These are phyloP conservation scores for Thymelicus lineola DNA, from an alignment of 2,888 invertebrate genomes.

Conservation along the genomic window DNA sequence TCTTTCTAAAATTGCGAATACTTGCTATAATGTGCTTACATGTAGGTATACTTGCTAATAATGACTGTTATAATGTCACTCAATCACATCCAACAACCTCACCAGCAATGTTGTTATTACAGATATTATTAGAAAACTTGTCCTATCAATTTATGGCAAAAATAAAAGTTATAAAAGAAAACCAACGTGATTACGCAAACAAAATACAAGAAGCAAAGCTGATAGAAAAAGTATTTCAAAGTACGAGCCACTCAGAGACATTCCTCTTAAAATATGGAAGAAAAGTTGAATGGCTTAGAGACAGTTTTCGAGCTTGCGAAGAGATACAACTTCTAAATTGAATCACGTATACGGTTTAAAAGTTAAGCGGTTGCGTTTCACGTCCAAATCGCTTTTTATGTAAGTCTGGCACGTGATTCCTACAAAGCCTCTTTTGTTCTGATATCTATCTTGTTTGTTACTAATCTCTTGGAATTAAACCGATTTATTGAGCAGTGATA, in stretches of 20 bases:
- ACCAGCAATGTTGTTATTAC: background rate
- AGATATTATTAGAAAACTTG: background rate
- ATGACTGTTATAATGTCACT: too few relatives aligned
- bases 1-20: too few relatives aligned
- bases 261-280: constrained; percentile 69
- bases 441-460: constrained; percentile 38
- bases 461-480: constrained; percentile 37
- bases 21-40: too few relatives aligned
- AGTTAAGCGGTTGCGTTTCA: constrained; percentile 81
- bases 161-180: constrained; percentile 29
- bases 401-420: constrained; percentile 75
- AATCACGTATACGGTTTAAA: constrained; percentile 84
- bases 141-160: background rate
- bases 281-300: constrained; percentile 72
- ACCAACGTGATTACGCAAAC: constrained; percentile 31
- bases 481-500: constrained; percentile 37
- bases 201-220: constrained; percentile 35
- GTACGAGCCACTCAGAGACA: constrained; percentile 51
- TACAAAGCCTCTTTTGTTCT: constrained; percentile 46
- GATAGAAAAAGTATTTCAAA: constrained; percentile 51
- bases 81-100: background rate
- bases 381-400: constrained; percentile 77
- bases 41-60: too few relatives aligned
- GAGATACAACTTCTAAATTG: constrained; percentile 80
- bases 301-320: constrained; percentile 71